Evolutionary conservation across 2,888 invertebrate species (phyloP).

Genomic region (Drosophila limbata): DNA sequence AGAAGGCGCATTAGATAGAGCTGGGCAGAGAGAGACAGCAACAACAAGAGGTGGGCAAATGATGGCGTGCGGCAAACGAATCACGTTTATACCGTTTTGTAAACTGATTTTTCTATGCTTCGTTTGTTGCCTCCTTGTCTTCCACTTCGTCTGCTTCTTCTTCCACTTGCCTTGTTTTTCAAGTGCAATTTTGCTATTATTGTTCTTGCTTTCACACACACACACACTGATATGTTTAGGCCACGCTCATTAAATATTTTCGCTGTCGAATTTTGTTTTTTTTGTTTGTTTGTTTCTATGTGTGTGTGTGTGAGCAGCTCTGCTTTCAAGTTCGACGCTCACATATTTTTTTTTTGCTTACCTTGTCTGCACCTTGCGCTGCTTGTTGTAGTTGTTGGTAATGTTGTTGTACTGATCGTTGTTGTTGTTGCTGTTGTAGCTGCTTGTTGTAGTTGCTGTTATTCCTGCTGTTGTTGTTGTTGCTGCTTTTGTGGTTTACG

Average conservation of each 20-base stretch:
- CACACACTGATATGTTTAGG: conserved; percentile 22
- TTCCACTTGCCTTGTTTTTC: conserved; percentile 50
- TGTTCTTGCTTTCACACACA: conserved; percentile 41
- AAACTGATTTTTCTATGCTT: conserved; percentile 72
- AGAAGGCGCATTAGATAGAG: neutral
- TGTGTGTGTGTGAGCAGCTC: conserved; percentile 36
- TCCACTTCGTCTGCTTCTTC: conserved; percentile 4
- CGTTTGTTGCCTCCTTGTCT: conserved; percentile 25
- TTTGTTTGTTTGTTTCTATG: conserved; percentile 13
- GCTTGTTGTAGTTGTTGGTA: conserved; percentile 34
- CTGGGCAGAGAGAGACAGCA: neutral
- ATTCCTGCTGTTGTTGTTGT: neutral
- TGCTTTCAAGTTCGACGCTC: conserved; percentile 72
- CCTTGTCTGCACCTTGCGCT: conserved; percentile 78
- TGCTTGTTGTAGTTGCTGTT: conserved; percentile 18
- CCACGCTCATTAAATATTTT: conserved; percentile 74
- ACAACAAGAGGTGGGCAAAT: conserved; percentile 28
- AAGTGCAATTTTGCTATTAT: conserved; percentile 68
- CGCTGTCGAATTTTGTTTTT: conserved; percentile 65
- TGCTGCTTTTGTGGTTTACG: conserved; percentile 16
- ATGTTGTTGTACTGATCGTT: conserved; percentile 1
- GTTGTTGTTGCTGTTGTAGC: conserved; percentile 10
- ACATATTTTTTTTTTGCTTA: conserved; percentile 49
- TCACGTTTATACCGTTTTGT: conserved; percentile 81
- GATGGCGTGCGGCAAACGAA: conserved; percentile 70